These are phyloP conservation scores for Porites cylindrica DNA, from an alignment of 92 coral and sea anemone species.

Conservation along the genomic window DNA sequence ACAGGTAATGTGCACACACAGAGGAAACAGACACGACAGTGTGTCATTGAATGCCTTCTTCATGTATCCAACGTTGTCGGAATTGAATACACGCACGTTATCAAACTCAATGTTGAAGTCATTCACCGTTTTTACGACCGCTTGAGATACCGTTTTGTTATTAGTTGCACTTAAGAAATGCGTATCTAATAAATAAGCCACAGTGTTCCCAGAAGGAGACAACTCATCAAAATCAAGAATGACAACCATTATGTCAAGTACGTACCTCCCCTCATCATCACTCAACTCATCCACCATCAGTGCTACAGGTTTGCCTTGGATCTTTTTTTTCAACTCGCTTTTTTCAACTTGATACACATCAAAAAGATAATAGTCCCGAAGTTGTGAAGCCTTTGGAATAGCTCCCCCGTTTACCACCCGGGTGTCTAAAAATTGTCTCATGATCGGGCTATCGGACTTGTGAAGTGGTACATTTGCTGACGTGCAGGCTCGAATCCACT, in stretches of 20 bases:
- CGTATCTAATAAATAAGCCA: too few species aligned
- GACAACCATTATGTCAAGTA: too few species aligned
- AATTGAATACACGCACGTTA: constrained; percentile 58
- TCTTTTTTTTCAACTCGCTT: neutral
- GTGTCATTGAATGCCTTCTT: neutral
- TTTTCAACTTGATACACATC: neutral
- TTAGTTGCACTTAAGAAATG: too few species aligned
- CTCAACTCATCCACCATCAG: neutral
- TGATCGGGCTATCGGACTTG: constrained; percentile 61
- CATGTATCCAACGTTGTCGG: constrained; percentile 74
- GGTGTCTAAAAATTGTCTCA: neutral
- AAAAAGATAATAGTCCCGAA: neutral
- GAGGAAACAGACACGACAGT: constrained; percentile 49
- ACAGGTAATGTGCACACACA: constrained; percentile 63
- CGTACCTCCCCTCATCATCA: constrained; percentile 22
- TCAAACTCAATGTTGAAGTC: constrained; percentile 66
- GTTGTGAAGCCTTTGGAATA: neutral
- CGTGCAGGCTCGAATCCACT: constrained; percentile 69
- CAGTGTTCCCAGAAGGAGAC: too few species aligned
- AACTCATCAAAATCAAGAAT: too few species aligned
- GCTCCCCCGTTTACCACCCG: neutral
- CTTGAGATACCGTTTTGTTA: too few species aligned
- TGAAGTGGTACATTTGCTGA: constrained; percentile 70
- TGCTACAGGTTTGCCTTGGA: too few species aligned
- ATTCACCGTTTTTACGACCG: neutral